phyloP scores from a whole-genome alignment of 2,888 invertebrate genomes.

The Nephrotoma guestfalica region DNA sequence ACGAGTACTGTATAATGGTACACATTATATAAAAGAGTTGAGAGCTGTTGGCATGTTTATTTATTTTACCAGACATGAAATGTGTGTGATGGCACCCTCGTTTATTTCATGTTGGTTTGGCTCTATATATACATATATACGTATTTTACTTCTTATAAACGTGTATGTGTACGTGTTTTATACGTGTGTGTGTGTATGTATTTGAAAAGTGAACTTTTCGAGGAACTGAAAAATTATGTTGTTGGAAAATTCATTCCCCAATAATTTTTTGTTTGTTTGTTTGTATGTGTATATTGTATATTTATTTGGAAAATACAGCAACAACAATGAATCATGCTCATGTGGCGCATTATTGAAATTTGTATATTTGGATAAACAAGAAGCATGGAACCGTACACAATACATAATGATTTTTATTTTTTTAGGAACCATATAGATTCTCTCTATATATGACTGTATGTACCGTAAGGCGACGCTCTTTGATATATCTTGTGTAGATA shows the following conservation, averaged over 20 bases:
- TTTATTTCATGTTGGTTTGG: not conserved
- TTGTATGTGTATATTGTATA: not conserved
- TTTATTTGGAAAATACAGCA: not conserved
- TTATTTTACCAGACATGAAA: not conserved
- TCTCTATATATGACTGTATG: not conserved
- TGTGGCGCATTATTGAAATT: not conserved
- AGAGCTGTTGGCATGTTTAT: not conserved
- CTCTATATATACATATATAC: not conserved
- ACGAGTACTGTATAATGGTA: not conserved
- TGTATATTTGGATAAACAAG: not conserved
- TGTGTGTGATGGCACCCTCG: not conserved
- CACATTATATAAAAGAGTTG: not conserved
- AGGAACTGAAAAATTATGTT: not conserved
- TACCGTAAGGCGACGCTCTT: not conserved
- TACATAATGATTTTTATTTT: not conserved
- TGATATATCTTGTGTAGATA: not conserved
- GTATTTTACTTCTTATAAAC: too few relatives aligned
- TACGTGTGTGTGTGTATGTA: not conserved
- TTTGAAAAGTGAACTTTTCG: not conserved
- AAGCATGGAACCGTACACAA: not conserved
- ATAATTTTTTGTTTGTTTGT: not conserved
- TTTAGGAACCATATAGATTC: not conserved
- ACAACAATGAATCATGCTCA: not conserved
- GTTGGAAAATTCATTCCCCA: not conserved
- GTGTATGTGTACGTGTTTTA: not conserved